These are phyloP conservation scores for Hippocampus mohnikei DNA, from an alignment of 2,113 vertebrate species.

Conservation along the genomic window DNA sequence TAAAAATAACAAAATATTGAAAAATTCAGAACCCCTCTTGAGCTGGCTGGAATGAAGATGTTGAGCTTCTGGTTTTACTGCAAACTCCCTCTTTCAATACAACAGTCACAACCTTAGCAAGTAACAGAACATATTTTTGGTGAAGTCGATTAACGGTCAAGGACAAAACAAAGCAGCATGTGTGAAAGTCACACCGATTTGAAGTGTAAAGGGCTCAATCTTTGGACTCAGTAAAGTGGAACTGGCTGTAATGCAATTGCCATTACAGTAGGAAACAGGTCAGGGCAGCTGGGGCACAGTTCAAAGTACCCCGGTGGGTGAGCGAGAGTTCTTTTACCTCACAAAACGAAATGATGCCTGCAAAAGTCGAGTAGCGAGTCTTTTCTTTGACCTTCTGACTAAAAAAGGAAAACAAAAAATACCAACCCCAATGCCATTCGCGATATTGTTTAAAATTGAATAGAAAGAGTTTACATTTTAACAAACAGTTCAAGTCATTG, in stretches of 20 bases:
- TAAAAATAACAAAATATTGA: too few relatives aligned
- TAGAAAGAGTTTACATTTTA: background rate
- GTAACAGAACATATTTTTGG: constrained; percentile 25
- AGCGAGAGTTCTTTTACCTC: constrained; percentile 34
- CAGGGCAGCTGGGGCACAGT: constrained; percentile 42
- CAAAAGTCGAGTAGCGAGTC: constrained; percentile 15
- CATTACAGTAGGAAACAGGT: constrained; percentile 63
- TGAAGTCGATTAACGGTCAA: constrained; percentile 51
- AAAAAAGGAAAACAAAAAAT: background rate
- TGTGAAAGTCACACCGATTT: constrained; percentile 68
- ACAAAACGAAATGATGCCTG: constrained; percentile 34
- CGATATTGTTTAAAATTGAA: background rate
- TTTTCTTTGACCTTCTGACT: constrained; percentile 38
- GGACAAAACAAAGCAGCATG: constrained; percentile 59
- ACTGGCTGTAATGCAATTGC: constrained; percentile 67
- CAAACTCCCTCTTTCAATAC: background rate
- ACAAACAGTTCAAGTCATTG: background rate
- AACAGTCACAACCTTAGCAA: constrained; percentile 14
- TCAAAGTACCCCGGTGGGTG: constrained; percentile 43
- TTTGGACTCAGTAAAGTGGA: constrained; percentile 72
- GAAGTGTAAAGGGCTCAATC: constrained; percentile 69
- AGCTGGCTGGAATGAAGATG: too few relatives aligned
- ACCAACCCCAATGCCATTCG: background rate
- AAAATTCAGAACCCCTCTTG: too few relatives aligned
- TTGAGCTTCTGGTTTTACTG: too few relatives aligned